Base-by-base conservation (phyloP, 1,140 invertebrate species). In the Lordiphosa collinella region DNA sequence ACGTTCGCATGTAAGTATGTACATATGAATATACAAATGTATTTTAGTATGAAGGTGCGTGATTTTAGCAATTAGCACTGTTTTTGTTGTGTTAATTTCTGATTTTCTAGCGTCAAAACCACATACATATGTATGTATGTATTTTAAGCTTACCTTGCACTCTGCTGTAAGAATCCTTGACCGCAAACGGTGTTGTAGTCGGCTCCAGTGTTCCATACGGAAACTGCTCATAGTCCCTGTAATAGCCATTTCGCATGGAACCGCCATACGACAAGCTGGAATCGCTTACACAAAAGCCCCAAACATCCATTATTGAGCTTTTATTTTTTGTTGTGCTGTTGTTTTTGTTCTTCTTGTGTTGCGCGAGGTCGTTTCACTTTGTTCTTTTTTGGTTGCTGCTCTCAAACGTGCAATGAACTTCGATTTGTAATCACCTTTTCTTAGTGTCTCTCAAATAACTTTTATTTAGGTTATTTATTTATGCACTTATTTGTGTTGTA, bases 181-280 rank as follows among this genome's bases (percentile, higher is more conserved):
- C 60, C 29, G 72, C 67, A 57, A 64, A 72, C 5, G 78, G 34
- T 11, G 54, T 69, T 11, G 57, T 43, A 50, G 36, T 70, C 12
- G 47, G 62, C 48, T 89, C 87, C 31, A 89, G 47, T 14, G 87
- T 79, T 25, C 88, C 87, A 69, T 89, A 89, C 38, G 88, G 87
- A 37, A 87, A 89, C 59, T 88, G 69, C 58, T 91, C 91, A 73
- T 90, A 91, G 41, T 91, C 91, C 9, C 90, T 82, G 59, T 91
- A 91, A 22, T 90, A 88, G 9, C 87, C 73, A 22, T 62, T 82
- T 35, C 91, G 82, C 58, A 90, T 87, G 13, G 89, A 89, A 13
- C 90, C 90, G 47, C 90, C 90, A 56, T 90, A 91, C 5, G 90
- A 87, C 53, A 91, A 61, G 10, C 70, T 68, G 8, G 86, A 72